phyloP scores from a whole-genome alignment of 1,140 invertebrate species.

The Drepana arcuata region DNA sequence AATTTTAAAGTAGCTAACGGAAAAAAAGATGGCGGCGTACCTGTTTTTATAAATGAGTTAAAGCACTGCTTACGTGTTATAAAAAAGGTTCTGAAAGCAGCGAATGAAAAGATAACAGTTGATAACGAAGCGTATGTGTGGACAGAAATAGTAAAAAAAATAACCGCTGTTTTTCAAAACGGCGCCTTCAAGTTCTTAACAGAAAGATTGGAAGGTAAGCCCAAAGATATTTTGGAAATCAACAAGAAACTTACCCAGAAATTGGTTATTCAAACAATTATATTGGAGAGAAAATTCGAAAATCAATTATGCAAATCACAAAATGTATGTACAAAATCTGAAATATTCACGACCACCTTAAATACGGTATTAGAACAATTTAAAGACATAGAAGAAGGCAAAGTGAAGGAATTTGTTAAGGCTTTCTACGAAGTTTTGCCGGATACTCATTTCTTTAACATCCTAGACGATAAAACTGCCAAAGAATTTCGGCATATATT shows the following conservation, averaged over 20 bases:
- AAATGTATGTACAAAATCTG: constrained; percentile 29
- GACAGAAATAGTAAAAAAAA: constrained; percentile 41
- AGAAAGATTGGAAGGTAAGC: constrained; percentile 11
- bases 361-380: constrained; percentile 24
- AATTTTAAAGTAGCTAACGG: not conserved
- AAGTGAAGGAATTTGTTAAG: constrained; percentile 19
- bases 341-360: constrained; percentile 28
- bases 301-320: constrained; percentile 31
- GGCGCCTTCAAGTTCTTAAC: constrained; percentile 13
- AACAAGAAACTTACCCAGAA: constrained; percentile 29
- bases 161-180: constrained; percentile 35
- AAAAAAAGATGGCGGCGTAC: constrained; percentile 1
- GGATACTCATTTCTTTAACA: constrained; percentile 27
- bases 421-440: constrained; percentile 25
- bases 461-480: constrained; percentile 21
- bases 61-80: constrained; percentile 24
- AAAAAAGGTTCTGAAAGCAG: constrained; percentile 20
- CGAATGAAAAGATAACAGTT: constrained; percentile 20
- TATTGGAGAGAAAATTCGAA: constrained; percentile 35
- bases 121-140: constrained; percentile 24
- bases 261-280: constrained; percentile 25
- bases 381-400: constrained; percentile 20
- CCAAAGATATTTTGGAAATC: constrained; percentile 3
- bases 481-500: constrained; percentile 41
- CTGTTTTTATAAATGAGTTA: constrained; percentile 25